phyloP scores from a whole-genome alignment of 2,888 invertebrate species.

The Beris morrisii region DNA sequence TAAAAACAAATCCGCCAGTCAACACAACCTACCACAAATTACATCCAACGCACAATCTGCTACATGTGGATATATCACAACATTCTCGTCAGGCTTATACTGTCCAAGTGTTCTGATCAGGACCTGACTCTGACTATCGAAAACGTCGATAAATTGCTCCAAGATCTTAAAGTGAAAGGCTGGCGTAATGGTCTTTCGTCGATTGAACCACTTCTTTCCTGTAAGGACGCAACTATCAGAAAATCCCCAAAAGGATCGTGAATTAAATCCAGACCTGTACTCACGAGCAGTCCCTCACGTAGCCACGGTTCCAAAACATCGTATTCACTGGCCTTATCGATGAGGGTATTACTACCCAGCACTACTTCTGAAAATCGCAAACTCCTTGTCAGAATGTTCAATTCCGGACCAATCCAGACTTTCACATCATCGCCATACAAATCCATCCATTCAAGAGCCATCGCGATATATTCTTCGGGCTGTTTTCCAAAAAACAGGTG shows the following conservation, averaged over 20 bases:
- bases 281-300: constrained; percentile 59
- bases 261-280: constrained; percentile 60
- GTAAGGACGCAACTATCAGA: constrained; percentile 65
- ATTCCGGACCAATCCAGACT: constrained; percentile 34
- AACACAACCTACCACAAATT: constrained; percentile 57
- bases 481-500: constrained; percentile 55
- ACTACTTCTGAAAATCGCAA: constrained; percentile 56
- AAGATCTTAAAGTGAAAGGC: constrained; percentile 75
- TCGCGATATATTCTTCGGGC: constrained; percentile 50
- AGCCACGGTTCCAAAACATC: constrained; percentile 55
- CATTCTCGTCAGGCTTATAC: constrained; percentile 50
- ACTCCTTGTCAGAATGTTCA: constrained; percentile 43
- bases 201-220: constrained; percentile 61
- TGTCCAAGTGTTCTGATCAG: constrained; percentile 59
- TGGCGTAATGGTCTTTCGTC: constrained; percentile 70
- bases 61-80: constrained; percentile 64
- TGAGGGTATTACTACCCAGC: constrained; percentile 42
- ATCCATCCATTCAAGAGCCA: constrained; percentile 50
- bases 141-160: constrained; percentile 67
- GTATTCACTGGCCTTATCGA: constrained; percentile 59
- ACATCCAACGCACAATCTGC: constrained; percentile 61
- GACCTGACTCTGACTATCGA: constrained; percentile 63
- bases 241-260: constrained; percentile 77
- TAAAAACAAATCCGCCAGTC: too few relatives aligned
- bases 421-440: constrained; percentile 44